A percentile compares a stretch with the other conserved stretches of the same genome.
These are phyloP conservation scores for Tylochromis polylepis DNA, from an alignment of 2,113 vertebrate species.

Conservation along the genomic window DNA sequence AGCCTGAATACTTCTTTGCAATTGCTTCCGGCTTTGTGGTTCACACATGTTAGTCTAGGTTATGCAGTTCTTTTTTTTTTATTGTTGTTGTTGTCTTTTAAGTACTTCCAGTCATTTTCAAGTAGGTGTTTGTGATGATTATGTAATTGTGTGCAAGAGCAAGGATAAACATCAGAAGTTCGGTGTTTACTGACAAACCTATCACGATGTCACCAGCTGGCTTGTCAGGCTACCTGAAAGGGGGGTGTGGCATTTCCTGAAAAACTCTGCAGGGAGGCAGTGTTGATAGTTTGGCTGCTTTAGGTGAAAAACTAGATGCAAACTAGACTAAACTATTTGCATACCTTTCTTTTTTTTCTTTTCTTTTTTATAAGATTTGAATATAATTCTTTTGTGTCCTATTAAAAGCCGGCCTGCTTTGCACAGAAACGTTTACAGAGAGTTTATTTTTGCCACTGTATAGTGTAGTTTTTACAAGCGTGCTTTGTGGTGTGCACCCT, in stretches of 20 bases:
- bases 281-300: neutral
- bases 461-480: neutral
- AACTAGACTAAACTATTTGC: neutral
- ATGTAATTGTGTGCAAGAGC: neutral
- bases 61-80: neutral
- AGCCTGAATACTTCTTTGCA: neutral
- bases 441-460: neutral
- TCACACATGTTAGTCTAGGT: neutral
- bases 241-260: slow-evolving; percentile 1
- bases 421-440: neutral
- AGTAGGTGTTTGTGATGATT: neutral
- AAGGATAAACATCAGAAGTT: neutral
- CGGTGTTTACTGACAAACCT: slow-evolving; percentile 39
- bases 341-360: neutral
- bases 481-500: neutral
- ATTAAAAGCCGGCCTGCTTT: neutral
- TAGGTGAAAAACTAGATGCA: neutral
- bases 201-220: slow-evolving; percentile 55
- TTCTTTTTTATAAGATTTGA: neutral
- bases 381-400: neutral
- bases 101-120: neutral
- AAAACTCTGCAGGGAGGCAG: neutral
- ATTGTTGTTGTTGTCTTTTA: neutral
- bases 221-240: slow-evolving; percentile 55
- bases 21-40: neutral